A percentile compares a stretch with the other conserved stretches of the same genome.
These are phyloP conservation scores for Melanophora roralis DNA, from an alignment of 2,888 invertebrate genomes.

Conservation along the genomic window DNA sequence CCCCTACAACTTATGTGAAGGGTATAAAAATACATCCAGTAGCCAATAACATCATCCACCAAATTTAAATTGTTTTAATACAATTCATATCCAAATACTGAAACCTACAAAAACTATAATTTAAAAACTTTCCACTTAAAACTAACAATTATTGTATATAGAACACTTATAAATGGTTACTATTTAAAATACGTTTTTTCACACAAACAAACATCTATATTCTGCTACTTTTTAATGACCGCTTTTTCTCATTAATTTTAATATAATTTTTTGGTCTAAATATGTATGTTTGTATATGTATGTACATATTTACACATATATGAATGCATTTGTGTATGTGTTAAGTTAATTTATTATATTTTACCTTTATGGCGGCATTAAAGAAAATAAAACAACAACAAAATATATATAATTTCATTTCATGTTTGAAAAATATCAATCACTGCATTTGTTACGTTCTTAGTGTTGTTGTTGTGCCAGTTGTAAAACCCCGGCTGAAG, in stretches of 20 bases:
- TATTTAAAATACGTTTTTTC: background rate
- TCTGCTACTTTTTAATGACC: constrained; percentile 8
- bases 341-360: background rate
- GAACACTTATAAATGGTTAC: too few relatives aligned
- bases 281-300: background rate
- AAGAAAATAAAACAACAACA: too few relatives aligned
- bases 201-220: background rate
- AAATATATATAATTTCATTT: constrained; percentile 42
- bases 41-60: too few relatives aligned
- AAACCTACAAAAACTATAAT: too few relatives aligned
- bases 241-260: constrained; percentile 8
- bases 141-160: too few relatives aligned
- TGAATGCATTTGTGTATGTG: too few relatives aligned
- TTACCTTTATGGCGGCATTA: constrained; percentile 45
- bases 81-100: too few relatives aligned
- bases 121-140: too few relatives aligned
- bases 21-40: too few relatives aligned
- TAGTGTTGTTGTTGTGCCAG: background rate
- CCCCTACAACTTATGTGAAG: too few relatives aligned
- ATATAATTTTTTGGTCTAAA: background rate
- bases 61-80: too few relatives aligned
- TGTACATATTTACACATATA: background rate
- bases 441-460: constrained; percentile 36
- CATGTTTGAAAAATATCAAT: constrained; percentile 49
- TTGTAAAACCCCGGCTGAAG: background rate